Base-by-base conservation (phyloP, 2,888 invertebrate species). In the Molorchus minor region DNA sequence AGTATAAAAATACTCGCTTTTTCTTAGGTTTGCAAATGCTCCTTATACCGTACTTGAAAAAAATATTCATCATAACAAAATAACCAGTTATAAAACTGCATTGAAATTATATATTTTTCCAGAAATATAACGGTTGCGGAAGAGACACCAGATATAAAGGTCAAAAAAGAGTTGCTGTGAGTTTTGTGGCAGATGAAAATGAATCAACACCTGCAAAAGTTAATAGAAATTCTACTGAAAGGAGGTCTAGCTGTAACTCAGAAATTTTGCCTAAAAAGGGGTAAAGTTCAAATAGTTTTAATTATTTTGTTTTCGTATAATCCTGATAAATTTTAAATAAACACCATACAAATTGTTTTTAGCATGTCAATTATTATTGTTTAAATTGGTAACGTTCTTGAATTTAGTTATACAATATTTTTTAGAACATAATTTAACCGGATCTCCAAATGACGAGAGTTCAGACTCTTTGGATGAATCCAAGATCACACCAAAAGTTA, bases 131-230 rank as follows among this genome's bases (percentile, higher is more conserved):
- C 61, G 78, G 77, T 47, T 56, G 58, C 43, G 66, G 66, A 17
- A 77, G 80, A 3, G 82, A 82, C 51, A 81, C 81, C 1, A 74
- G 82, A 64, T 83, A 75, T 68, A 82, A 79, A 65, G 82, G 82
- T 0, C 81, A 81, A 62, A 82, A 83, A 68, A 71, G 83, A 52
- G 81, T 82, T 1, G 77, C 80, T 5, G 79, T 82, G 0, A 81
- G 80, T 58, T 79, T 70, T 63, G 63, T 63, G 10, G 77, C 33
- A 35, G 67, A 60, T 10, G 62, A 61, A 4, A 61, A 15, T 40
- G 53, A 58, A 25, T 13, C 55, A 36, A 51, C 44, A 53, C 21
- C 51, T 19, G 15, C 38, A 20, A 55, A 61, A 35, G 38, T 12
- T 43, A 15, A 33, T 2, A 55, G 57, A 40, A 47, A 5, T 49